Evolutionary conservation across 2,113 vertebrate genomes (phyloP).

Genomic region (Hippocampus mohnikei): DNA sequence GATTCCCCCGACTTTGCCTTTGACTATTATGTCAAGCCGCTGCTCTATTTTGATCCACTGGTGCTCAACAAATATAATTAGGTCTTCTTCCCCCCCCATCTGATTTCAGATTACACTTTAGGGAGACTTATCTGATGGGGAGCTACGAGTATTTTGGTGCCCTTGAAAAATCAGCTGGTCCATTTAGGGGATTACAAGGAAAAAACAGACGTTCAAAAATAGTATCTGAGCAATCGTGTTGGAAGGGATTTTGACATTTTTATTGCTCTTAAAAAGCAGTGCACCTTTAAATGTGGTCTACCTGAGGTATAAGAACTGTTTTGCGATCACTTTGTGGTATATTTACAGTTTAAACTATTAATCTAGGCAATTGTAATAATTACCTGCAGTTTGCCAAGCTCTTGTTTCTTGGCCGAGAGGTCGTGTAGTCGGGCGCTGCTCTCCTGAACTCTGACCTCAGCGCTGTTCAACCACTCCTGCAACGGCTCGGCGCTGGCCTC

Average conservation of each 20-base stretch:
- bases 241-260: not conserved
- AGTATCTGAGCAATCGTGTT: not conserved
- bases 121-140: constrained; percentile 58
- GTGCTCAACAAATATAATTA: constrained; percentile 67
- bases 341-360: too few relatives aligned
- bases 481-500: constrained; percentile 87
- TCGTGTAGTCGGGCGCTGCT: constrained; percentile 86
- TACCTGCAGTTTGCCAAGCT: constrained; percentile 95
- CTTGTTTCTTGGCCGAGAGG: constrained; percentile 85
- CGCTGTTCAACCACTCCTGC: constrained; percentile 85
- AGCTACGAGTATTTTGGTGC: constrained; percentile 43
- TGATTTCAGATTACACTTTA: constrained; percentile 61
- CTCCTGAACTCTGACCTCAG: constrained; percentile 81
- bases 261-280: not conserved
- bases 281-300: too few relatives aligned
- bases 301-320: too few relatives aligned
- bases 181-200: constrained; percentile 24
- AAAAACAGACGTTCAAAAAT: constrained; percentile 28
- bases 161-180: constrained; percentile 43
- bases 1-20: constrained; percentile 64
- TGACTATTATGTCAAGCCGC: constrained; percentile 63
- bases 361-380: not conserved
- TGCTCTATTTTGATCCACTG: constrained; percentile 63
- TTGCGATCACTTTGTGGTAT: too few relatives aligned
- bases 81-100: constrained; percentile 40